phyloP scores from a whole-genome alignment of 2,113 vertebrate species.

The Ovis aries region ARS-UI_Ramb_v3.0 NC_056057.1:90271001-90271500 shows the following conservation, averaged over 20 bases:
- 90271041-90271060: rapidly evolving
- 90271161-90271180: background rate
- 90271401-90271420: background rate
- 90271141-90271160: rapidly evolving
- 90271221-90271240: background rate
- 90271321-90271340: background rate
- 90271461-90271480: background rate
- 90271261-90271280: background rate
- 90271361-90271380: background rate
- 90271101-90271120: background rate
- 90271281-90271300: background rate
- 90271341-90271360: background rate
- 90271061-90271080: background rate
- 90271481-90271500: background rate
- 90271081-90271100: background rate
- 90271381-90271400: background rate
- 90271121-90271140: background rate
- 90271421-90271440: background rate
- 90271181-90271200: background rate
- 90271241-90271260: background rate
- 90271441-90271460: background rate
- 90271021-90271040: background rate
- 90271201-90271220: background rate
- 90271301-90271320: background rate
- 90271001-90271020: background rate